Evolutionary conservation across 1,140 invertebrate species (phyloP).

Genomic region (Ceratina calcarata): DNA sequence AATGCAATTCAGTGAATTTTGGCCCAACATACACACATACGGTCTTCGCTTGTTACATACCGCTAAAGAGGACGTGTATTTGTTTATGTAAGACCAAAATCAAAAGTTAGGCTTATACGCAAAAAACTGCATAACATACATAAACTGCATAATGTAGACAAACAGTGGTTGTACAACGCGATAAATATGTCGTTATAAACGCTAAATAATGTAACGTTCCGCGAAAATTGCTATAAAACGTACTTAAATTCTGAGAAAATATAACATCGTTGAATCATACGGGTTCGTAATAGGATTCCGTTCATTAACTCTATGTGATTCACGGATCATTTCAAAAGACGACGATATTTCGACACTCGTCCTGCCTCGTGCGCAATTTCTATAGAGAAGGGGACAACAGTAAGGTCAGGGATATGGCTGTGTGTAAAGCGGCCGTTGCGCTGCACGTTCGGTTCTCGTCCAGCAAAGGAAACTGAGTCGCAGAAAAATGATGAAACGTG

Average conservation of each 20-base stretch:
- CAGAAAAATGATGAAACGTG: slow-evolving; percentile 32
- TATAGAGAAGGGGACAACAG: slow-evolving; percentile 58
- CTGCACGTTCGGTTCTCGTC: slow-evolving; percentile 3
- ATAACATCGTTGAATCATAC: background rate
- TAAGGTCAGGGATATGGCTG: slow-evolving; percentile 77
- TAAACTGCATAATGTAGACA: no score
- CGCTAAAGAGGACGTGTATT: no score
- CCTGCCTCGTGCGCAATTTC: slow-evolving; percentile 68
- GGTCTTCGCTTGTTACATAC: no score
- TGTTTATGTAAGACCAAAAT: no score
- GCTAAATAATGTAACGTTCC: background rate
- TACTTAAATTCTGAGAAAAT: background rate
- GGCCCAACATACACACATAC: no score
- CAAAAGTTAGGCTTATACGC: no score
- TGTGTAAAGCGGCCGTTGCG: slow-evolving; percentile 59
- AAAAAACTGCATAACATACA: no score
- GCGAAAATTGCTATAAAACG: background rate
- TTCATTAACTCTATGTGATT: slow-evolving; percentile 68
- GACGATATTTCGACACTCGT: slow-evolving; percentile 73
- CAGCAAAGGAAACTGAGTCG: slow-evolving; percentile 14
- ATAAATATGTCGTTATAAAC: no score
- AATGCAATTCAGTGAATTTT: background rate
- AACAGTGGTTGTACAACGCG: no score
- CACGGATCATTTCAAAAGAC: slow-evolving; percentile 75
- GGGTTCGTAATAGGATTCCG: slow-evolving; percentile 31